Evolutionary conservation across 2,113 vertebrate genomes (phyloP), one percentile per base, ranked within the genome.

Genomic region (Chaetodon trifascialis): DNA sequence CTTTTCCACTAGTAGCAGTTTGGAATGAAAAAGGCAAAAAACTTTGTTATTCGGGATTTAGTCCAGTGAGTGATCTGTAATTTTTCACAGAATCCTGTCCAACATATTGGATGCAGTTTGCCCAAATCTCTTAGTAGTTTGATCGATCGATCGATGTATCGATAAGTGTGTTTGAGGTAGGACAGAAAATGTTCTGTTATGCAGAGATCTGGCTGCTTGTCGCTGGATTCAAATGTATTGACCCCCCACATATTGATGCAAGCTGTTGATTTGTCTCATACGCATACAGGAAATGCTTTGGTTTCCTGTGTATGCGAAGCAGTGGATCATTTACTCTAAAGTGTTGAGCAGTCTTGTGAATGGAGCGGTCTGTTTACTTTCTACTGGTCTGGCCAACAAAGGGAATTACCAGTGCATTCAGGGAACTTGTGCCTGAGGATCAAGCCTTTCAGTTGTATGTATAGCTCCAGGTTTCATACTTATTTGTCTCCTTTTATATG

Each of bases 271-370:
- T 52, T 82, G 71, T 30, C 11, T 84, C 16, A 34, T 63, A 79
- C 69, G 55, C 72, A 89, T 64, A 92, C 93, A 94, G 95, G 94
- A 95, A 95, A 89, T 77, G 60, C 83, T 71, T 73, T 74, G 89
- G 94, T 92, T 94, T 95, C 93, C 94, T 93, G 94, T 90, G 52
- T 73, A 44, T 83, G 77, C 66, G 1, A 51, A 65, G 65, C 79
- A 89, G 77, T 55, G 36, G 46, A 74, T 80, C 21, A 36, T 84
- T 85, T 76, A 80, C 71, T 76, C 56, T 55, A 40, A 38, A 49
- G 38, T 52, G 42, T 82, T 54, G 16, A 25, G 70, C 76, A 55
- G 73, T 60, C 66, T 60, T 82, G 80, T 90, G 80, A 81, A 89
- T 84, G 89, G 88, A 82, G 17, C 52, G 34, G 8, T 46, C n/a